A percentile compares a stretch with the other conserved stretches of the same genome.
Evolutionary conservation across 2,113 vertebrate genomes (phyloP).

Genomic region (Arizona elegans): DNA sequence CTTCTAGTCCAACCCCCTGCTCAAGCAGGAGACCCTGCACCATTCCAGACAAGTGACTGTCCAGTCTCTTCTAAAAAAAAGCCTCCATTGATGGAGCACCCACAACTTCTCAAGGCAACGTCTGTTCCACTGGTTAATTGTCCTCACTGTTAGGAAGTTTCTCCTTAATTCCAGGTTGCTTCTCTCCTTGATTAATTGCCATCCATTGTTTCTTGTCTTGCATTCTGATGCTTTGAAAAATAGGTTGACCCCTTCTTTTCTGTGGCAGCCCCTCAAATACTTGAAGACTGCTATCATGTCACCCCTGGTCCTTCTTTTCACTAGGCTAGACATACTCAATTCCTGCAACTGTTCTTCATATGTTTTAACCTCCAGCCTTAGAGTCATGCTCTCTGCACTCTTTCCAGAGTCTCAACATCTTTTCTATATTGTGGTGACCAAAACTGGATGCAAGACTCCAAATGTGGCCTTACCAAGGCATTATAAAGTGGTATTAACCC

Average conservation of each 20-base stretch:
- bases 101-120: not conserved
- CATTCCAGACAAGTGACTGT: not conserved
- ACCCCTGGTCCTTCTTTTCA: not conserved
- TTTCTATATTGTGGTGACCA: not conserved
- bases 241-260: not conserved
- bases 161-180: not conserved
- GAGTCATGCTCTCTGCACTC: not conserved
- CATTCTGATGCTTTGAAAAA: not conserved
- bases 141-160: not conserved
- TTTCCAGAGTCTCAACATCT: not conserved
- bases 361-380: not conserved
- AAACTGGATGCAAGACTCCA: not conserved
- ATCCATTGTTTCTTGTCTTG: not conserved
- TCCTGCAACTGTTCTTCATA: not conserved
- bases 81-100: not conserved
- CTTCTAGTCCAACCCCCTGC: not conserved
- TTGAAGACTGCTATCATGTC: not conserved
- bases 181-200: not conserved
- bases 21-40: not conserved
- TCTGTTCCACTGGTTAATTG: not conserved
- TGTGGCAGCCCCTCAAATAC: not conserved
- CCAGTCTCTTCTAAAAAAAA: not conserved
- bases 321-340: not conserved
- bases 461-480: not conserved
- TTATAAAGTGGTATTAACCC: not conserved